Evolutionary conservation across 1,140 invertebrate genomes (phyloP).

Genomic region (Drosophila leontia): DNA sequence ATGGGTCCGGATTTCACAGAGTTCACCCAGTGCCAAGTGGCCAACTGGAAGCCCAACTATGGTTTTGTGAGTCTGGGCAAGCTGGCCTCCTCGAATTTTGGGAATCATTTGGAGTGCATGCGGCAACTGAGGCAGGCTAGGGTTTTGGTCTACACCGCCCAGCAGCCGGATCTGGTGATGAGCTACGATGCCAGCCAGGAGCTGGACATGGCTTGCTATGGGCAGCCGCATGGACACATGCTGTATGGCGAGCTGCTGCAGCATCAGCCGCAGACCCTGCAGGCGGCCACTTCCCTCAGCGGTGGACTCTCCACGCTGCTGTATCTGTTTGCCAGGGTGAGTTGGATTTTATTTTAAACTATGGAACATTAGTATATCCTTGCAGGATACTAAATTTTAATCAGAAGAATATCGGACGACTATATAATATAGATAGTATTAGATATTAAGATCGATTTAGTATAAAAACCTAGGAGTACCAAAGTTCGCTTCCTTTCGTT

Average conservation of each 20-base stretch:
- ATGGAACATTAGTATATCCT: too few relatives aligned
- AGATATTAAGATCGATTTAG: too few relatives aligned
- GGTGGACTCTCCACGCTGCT: conserved; percentile 77
- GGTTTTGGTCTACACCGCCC: conserved; percentile 67
- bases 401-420: too few relatives aligned
- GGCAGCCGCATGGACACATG: conserved; percentile 70
- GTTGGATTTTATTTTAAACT: background rate
- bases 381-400: too few relatives aligned
- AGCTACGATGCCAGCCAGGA: conserved; percentile 70
- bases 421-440: too few relatives aligned
- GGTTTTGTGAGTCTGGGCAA: conserved; percentile 67
- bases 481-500: too few relatives aligned
- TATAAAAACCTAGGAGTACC: too few relatives aligned
- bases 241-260: conserved; percentile 75
- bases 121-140: conserved; percentile 58
- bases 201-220: conserved; percentile 70
- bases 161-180: conserved; percentile 75
- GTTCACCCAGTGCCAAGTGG: conserved; percentile 79
- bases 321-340: conserved; percentile 79
- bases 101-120: conserved; percentile 70
- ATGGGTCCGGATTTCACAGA: conserved; percentile 83
- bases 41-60: conserved; percentile 80
- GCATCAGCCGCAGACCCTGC: conserved; percentile 70
- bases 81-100: conserved; percentile 56
- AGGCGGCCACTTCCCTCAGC: conserved; percentile 69